Evolutionary conservation across 2,113 vertebrate species (phyloP), one percentile per base, ranked within the genome.

Genomic region (Crypturellus undulatus): DNA sequence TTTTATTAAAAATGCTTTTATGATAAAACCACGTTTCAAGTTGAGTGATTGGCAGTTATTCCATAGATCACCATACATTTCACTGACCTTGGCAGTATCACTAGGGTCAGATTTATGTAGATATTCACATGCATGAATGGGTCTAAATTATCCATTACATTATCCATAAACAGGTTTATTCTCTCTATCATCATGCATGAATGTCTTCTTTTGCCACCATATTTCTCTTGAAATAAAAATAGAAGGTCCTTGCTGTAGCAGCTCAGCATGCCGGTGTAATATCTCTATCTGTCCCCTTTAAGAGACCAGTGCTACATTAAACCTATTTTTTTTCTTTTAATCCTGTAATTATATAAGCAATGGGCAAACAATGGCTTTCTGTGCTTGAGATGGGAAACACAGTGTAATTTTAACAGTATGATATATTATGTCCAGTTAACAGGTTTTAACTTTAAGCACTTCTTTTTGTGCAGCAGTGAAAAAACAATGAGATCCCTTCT

Each of bases 141-240:
- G 42, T 92, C 42, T 77, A 94, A 89, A 86, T 97, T 94, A 81
- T 96, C 91, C 92, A 79, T 92, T 92, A 94, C 79, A 84, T 92
- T 92, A 94, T 51, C 10, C 85, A 89, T 75, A 95, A 94, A 91
- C 76, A 67, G 26, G 42, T 51, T 83, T 90, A 9, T 93, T 79
- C 79, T 79, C 76, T 67, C 49, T 68, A 28, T 67, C 58, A 80
- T 63, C 70, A 90, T 76, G 40, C 38, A 92, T 87, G 54, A 92
- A 84, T 70, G 19, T 95, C 51, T 94, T 67, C 36, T 86, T 62
- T 91, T 79, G 51, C 19, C 36, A 70, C 38, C 22, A 22, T 60
- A 62, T 90, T 76, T 71, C 36, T 81, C 69, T 60, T 70, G 56
- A 86, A 96, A 88, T 73, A 2, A 71, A 95, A 94, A 92, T 65